Evolutionary conservation across 2,888 invertebrate species (phyloP).

Genomic region (Xylota segnis): DNA sequence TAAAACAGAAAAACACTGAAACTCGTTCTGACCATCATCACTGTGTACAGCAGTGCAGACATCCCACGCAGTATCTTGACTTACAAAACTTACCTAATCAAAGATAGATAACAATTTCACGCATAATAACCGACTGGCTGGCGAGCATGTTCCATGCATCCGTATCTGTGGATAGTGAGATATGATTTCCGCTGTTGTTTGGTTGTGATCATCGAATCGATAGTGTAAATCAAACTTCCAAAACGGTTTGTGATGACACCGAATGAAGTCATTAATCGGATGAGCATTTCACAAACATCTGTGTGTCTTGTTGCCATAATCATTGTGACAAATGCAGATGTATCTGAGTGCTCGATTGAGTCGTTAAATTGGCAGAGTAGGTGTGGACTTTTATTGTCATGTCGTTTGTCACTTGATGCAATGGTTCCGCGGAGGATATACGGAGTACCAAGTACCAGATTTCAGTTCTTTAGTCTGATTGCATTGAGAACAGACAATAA

Average conservation of each 20-base stretch:
- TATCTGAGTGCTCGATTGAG: constrained; percentile 2
- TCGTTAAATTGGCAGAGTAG: neutral
- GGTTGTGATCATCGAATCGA: constrained; percentile 26
- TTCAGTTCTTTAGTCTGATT: no score
- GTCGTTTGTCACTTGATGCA: no score
- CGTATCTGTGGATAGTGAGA: constrained; percentile 30
- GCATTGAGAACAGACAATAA: no score
- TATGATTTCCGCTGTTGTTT: constrained; percentile 54
- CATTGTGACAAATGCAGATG: neutral
- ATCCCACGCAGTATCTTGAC: constrained; percentile 38
- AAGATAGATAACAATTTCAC: constrained; percentile 50
- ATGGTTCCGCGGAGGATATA: no score
- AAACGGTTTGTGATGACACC: constrained; percentile 49
- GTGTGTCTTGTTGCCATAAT: constrained; percentile 16
- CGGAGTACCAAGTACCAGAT: no score
- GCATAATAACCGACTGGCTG: constrained; percentile 17
- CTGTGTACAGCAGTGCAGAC: neutral
- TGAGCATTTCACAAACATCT: constrained; percentile 25
- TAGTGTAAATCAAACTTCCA: constrained; percentile 50
- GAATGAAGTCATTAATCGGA: constrained; percentile 57
- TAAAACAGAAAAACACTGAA: constrained; percentile 1
- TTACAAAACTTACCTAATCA: constrained; percentile 33
- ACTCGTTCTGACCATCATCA: constrained; percentile 15
- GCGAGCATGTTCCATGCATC: constrained; percentile 20
- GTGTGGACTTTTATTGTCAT: neutral